These are phyloP conservation scores for Drosophila antonietae DNA, from an alignment of 2,888 invertebrate genomes.

Conservation along the genomic window DNA sequence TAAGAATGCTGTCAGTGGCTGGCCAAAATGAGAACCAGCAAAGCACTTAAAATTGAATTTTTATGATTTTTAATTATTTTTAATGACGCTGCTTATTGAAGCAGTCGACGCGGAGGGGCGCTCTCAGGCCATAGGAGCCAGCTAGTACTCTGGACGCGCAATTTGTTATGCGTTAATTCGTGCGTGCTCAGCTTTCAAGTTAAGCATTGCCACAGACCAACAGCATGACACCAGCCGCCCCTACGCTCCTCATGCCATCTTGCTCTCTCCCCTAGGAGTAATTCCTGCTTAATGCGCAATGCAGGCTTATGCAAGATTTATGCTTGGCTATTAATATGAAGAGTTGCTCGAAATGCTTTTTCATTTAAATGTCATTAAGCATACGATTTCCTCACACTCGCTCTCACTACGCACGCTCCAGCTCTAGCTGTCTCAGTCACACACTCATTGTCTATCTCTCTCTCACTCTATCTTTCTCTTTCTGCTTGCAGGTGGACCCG, in stretches of 20 bases:
- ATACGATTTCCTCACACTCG: conserved; percentile 61
- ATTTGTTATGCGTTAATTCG: conserved; percentile 80
- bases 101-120: neutral
- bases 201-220: conserved; percentile 14
- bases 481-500: conserved; percentile 95
- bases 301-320: conserved; percentile 80
- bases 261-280: conserved; percentile 46
- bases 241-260: neutral
- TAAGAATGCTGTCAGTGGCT: conserved; percentile 51
- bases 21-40: conserved; percentile 49
- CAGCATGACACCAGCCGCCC: neutral
- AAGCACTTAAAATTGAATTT: conserved; percentile 80
- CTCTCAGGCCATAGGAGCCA: neutral
- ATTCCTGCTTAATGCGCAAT: conserved; percentile 79
- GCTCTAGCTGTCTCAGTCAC: conserved; percentile 10
- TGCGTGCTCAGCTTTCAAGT: conserved; percentile 75
- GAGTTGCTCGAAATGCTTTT: conserved; percentile 76
- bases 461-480: conserved; percentile 5
- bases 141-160: conserved; percentile 61
- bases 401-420: conserved; percentile 22
- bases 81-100: conserved; percentile 81
- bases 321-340: conserved; percentile 79
- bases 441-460: neutral
- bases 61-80: conserved; percentile 83
- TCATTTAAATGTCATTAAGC: conserved; percentile 79